Evolutionary conservation across 2,113 vertebrate genomes (phyloP).

Genomic region (Thamnophis sirtalis): DNA sequence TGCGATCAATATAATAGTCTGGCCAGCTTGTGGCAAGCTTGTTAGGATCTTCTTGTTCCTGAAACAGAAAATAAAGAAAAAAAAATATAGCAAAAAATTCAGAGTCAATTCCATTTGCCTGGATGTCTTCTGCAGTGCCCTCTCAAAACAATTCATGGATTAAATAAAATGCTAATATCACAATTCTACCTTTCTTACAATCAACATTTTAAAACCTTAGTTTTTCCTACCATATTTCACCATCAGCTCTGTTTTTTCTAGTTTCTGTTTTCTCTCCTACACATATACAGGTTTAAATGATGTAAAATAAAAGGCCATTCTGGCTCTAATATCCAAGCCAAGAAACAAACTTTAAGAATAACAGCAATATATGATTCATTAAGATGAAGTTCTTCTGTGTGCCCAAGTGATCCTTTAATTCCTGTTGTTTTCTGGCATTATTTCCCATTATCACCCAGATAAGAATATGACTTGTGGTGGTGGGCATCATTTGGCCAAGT

Average conservation of each 20-base stretch:
- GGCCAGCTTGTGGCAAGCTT: slow-evolving; percentile 98
- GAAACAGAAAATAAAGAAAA: slow-evolving; percentile 53
- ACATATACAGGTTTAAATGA: not conserved
- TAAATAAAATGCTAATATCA: not conserved
- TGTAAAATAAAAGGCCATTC: slow-evolving; percentile 36
- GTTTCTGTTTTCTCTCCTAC: not conserved
- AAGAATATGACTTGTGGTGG: not conserved
- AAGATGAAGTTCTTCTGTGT: slow-evolving; percentile 14
- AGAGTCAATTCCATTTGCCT: not conserved
- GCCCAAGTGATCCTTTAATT: slow-evolving; percentile 13
- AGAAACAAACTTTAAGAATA: not conserved
- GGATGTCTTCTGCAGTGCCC: slow-evolving; percentile 4
- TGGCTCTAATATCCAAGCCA: not conserved
- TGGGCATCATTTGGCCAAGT: not conserved
- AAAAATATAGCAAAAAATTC: slow-evolving; percentile 17
- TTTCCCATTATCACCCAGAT: not conserved
- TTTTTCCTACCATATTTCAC: not conserved
- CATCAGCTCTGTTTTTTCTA: not conserved
- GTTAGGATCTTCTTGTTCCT: slow-evolving; percentile 98
- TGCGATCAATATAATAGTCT: slow-evolving; percentile 96
- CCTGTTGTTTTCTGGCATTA: not conserved
- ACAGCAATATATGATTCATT: not conserved
- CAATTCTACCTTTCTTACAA: not conserved
- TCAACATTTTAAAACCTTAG: not conserved
- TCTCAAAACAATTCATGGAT: not conserved